Base-by-base conservation (phyloP, 2,888 invertebrate genomes). In the Octonoba sinensis region DNA sequence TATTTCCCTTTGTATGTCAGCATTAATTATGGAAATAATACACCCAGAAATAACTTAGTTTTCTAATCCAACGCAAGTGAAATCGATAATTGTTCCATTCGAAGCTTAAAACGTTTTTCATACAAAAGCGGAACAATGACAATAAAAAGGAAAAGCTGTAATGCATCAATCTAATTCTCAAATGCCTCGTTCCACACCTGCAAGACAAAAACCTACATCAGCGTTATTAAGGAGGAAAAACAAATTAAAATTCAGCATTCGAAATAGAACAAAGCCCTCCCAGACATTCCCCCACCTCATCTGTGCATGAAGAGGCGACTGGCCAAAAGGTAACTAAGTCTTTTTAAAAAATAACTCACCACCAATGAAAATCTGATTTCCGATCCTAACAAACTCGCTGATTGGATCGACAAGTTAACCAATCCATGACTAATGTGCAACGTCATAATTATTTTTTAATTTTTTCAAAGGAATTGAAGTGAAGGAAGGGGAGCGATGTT, bases 261-360 rank as follows among this genome's bases (percentile, higher is more conserved):
- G 16, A 64, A 65, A 15, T 66, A 24, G 66, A 67, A 44, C 56
- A 36, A 36, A 56, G 56, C 56, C 47, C 24, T 59, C 20, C 46
- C 13, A 18, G 16, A 70, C 56, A 56, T 73, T 73, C 57, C 54
- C 46, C 24, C 44, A 18, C 24, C 73, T 73, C 49, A 73, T 81
- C 69, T 81, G 22, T 73, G 74, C 69, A 69, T 62, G n/a, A 49
- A 36, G 54, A 67, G 59, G 46, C 72, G 72, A 79, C 78, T 79
- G 78, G 78, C 72, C 71, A 71, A 59, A 49, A 71, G 66, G 18
- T 51, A 12, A 18, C 36, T 16, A 70, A 51, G 51, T 65, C 62
- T 20, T 66, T 60, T 20, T 65, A 60, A 71, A 77, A 71, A 77
- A 49, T 57, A 20, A 12, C 54, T 36, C 44, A 16, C 69, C 66